A percentile compares a stretch with the other conserved stretches of the same genome.
Evolutionary conservation across 37 sponge, comb jelly and placozoan genomes (phyloP).

Genomic region (Oopsacas minuta): DNA sequence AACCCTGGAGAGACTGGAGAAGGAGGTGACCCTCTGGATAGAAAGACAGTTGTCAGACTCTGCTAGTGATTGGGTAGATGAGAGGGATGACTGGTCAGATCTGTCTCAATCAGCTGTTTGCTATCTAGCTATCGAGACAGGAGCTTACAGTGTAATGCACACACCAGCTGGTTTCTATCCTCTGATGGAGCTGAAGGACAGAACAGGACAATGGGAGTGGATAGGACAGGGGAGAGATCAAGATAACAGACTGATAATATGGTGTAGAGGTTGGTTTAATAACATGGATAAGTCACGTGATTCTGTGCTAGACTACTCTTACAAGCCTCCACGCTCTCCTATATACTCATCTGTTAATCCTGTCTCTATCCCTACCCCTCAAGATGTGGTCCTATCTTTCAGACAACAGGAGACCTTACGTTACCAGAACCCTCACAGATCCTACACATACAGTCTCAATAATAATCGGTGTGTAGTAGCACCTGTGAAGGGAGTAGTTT

Average conservation of each 20-base stretch:
- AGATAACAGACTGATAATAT: conserved; percentile 36
- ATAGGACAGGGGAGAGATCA: conserved; percentile 48
- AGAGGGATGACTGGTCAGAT: conserved; percentile 38
- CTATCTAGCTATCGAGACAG: conserved; percentile 51
- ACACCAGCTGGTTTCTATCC: conserved; percentile 55
- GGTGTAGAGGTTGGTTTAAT: conserved; percentile 55
- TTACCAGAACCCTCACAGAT: conserved; percentile 52
- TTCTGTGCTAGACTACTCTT: background rate
- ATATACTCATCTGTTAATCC: background rate
- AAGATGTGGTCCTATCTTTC: background rate
- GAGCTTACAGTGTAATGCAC: conserved; percentile 38
- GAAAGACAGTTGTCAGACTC: conserved; percentile 23
- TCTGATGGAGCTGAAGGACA: conserved; percentile 55
- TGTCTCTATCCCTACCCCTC: background rate
- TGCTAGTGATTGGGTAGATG: conserved; percentile 29
- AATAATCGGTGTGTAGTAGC: conserved; percentile 56
- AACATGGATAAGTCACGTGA: conserved; percentile 36
- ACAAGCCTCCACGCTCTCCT: background rate
- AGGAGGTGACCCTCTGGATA: conserved; percentile 32
- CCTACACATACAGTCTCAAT: conserved; percentile 55
- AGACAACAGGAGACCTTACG: conserved; percentile 39
- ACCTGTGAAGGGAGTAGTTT: conserved; percentile 56
- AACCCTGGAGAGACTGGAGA: conserved; percentile 11
- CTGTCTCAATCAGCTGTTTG: conserved; percentile 42
- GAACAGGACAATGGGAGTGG: conserved; percentile 76